Conservation (phyloP, 2,888 invertebrate genomes). For the Uropetala carovei region DNA sequence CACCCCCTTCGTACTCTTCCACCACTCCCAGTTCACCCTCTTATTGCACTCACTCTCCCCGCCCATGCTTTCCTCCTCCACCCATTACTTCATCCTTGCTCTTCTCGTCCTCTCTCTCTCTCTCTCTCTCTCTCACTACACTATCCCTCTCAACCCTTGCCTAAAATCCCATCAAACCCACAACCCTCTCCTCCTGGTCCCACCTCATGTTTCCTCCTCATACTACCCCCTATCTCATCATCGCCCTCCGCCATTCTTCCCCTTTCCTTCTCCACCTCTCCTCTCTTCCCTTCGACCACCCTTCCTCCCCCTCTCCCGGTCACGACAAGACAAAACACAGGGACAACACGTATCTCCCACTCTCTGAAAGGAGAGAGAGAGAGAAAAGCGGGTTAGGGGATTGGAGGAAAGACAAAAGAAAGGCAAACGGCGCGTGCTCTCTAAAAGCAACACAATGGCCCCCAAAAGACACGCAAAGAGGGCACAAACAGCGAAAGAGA, state of each 20-base stretch:
- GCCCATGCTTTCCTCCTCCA: no score
- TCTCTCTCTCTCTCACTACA: no score
- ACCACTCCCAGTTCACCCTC: no score
- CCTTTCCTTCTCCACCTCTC: neutral
- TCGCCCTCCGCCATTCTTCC: neutral
- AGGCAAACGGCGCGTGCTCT: neutral
- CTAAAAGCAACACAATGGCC: conserved; percentile 21
- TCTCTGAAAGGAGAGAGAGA: neutral
- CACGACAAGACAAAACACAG: conserved; percentile 15
- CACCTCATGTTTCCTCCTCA: no score
- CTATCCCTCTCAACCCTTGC: no score
- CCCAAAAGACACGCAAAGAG: neutral
- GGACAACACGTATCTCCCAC: neutral
- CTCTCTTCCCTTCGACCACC: neutral
- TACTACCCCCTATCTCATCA: neutral
- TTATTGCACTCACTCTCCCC: no score
- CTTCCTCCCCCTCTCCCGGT: neutral
- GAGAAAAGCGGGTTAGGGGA: neutral
- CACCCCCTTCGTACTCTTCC: no score
- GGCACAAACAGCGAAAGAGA: neutral
- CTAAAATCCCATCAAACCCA: no score
- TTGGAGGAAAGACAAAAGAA: neutral
- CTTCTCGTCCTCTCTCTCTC: no score
- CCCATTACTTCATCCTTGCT: no score
- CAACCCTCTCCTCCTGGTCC: no score